Evolutionary conservation across 2,888 invertebrate genomes (phyloP).

Genomic region (Danaus chrysippus): DNA sequence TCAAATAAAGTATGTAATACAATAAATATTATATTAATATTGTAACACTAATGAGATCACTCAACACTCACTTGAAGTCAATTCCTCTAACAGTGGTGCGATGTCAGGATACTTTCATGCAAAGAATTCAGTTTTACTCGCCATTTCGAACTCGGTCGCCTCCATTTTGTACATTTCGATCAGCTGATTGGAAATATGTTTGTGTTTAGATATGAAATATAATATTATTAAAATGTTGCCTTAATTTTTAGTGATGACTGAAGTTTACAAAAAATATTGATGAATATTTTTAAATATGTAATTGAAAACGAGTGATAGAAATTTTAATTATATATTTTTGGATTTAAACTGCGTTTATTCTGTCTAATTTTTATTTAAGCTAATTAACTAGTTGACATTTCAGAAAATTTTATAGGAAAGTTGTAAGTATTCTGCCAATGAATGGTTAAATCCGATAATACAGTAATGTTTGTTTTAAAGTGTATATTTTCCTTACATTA

Average conservation of each 20-base stretch:
- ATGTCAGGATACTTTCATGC: slow-evolving; percentile 83
- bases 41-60: slow-evolving; percentile 48
- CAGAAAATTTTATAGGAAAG: too few species aligned
- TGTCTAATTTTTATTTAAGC: too few species aligned
- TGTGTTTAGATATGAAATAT: background rate
- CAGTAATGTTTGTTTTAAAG: background rate
- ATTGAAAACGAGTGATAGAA: too few species aligned
- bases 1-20: too few species aligned
- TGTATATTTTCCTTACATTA: slow-evolving; percentile 78
- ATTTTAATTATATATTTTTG: too few species aligned
- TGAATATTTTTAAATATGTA: too few species aligned
- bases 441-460: background rate
- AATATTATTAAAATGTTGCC: background rate
- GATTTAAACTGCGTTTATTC: too few species aligned
- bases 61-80: slow-evolving; percentile 57
- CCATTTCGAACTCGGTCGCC: slow-evolving; percentile 93
- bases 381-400: too few species aligned
- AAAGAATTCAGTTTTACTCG: slow-evolving; percentile 93
- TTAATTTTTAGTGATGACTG: background rate
- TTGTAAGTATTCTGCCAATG: too few species aligned
- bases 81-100: slow-evolving; percentile 64
- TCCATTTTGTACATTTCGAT: slow-evolving; percentile 97
- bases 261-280: too few species aligned
- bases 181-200: slow-evolving; percentile 74
- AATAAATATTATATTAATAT: background rate